A percentile compares a stretch with the other conserved stretches of the same genome.
Evolutionary conservation across 1,140 invertebrate species (phyloP).

Genomic region (Hycleus phaleratus): DNA sequence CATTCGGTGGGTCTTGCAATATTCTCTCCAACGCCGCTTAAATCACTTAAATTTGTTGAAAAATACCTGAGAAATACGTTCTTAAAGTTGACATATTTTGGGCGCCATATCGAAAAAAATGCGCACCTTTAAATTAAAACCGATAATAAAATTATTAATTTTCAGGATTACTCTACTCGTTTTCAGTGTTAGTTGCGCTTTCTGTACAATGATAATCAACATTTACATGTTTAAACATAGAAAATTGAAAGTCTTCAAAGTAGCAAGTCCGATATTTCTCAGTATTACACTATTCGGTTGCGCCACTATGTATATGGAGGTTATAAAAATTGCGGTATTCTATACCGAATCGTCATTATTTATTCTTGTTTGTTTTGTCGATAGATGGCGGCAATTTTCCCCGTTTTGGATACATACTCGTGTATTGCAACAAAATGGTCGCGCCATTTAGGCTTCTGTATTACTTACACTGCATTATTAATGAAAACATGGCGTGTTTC

Average conservation of each 20-base stretch:
- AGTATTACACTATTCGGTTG: constrained; percentile 80
- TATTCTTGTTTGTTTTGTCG: not conserved
- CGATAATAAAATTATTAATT: not conserved
- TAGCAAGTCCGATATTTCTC: constrained; percentile 83
- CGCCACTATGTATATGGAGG: constrained; percentile 85
- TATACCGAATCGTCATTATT: not conserved
- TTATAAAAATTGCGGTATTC: constrained; percentile 36
- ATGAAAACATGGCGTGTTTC: constrained; percentile 94
- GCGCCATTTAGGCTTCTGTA: constrained; percentile 81
- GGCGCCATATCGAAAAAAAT: too few species aligned
- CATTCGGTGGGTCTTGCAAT: too few species aligned
- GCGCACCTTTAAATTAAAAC: not conserved
- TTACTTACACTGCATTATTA: constrained; percentile 82
- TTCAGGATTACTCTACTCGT: constrained; percentile 68
- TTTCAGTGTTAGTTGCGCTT: constrained; percentile 72
- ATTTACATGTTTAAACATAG: constrained; percentile 73
- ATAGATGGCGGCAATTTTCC: constrained; percentile 87
- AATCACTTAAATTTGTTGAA: too few species aligned
- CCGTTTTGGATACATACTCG: constrained; percentile 67
- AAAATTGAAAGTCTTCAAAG: constrained; percentile 79
- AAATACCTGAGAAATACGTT: too few species aligned
- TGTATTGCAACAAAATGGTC: constrained; percentile 89
- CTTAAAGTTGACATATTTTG: too few species aligned
- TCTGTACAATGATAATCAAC: constrained; percentile 64
- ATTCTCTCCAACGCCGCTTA: too few species aligned